A percentile compares a stretch with the other conserved stretches of the same genome.
Evolutionary conservation across 2,797 vertebrate species (phyloP).

Genomic region (Tokudaia tokunoshimensis): DNA sequence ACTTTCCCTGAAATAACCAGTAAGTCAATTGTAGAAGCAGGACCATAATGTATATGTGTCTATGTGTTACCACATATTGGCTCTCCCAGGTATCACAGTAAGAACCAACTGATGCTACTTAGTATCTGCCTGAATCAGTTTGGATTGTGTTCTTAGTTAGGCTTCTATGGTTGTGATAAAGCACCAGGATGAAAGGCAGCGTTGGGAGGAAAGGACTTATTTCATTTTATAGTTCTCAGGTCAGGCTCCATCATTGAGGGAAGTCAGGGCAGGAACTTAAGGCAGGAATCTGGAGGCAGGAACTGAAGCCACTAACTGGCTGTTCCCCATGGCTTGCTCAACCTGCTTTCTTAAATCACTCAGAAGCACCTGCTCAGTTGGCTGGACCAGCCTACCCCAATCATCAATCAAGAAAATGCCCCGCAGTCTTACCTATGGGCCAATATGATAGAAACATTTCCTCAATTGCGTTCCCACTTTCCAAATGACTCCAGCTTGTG

Average conservation of each 20-base stretch:
- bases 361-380: neutral
- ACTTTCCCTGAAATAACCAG: neutral
- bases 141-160: neutral
- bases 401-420: neutral
- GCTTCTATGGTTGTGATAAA: neutral
- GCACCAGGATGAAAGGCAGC: neutral
- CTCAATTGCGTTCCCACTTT: neutral
- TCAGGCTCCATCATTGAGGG: neutral
- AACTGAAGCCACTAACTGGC: neutral
- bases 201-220: neutral
- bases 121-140: neutral
- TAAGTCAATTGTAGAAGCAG: slow-evolving; percentile 12
- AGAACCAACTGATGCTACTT: neutral
- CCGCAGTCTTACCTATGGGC: neutral
- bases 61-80: neutral
- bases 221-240: neutral
- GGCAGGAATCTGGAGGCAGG: neutral
- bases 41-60: neutral
- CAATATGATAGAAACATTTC: neutral
- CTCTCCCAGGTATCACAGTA: neutral
- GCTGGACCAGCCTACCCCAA: neutral
- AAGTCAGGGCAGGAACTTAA: neutral
- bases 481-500: neutral
- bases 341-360: neutral
- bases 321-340: neutral